These are phyloP conservation scores for Phallusia fumigata DNA, from an alignment of 23 tunicate species.

Conservation along the genomic window DNA sequence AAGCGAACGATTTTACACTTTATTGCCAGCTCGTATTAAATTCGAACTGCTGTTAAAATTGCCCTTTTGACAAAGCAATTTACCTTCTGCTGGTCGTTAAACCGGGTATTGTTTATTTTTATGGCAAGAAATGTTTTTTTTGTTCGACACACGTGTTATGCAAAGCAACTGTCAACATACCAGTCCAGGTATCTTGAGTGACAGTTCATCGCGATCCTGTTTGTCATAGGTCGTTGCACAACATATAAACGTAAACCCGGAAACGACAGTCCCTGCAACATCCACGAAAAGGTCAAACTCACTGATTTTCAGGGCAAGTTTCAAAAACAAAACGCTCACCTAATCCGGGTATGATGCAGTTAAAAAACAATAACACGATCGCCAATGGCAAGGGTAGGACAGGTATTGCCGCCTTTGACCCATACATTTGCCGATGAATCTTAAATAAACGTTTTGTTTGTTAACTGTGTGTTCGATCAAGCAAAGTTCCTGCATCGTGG, in stretches of 20 bases:
- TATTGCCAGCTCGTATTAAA: not conserved
- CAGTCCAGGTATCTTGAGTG: conserved; percentile 56
- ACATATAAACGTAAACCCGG: conserved; percentile 73
- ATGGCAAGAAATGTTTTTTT: too few relatives aligned
- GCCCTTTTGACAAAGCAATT: too few relatives aligned
- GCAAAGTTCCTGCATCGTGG: too few relatives aligned
- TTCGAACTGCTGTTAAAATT: not conserved
- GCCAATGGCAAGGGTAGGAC: conserved; percentile 72
- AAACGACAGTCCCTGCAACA: conserved; percentile 67
- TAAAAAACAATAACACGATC: conserved; percentile 33
- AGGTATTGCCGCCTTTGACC: conserved; percentile 70
- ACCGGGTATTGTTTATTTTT: too few relatives aligned
- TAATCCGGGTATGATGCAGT: conserved; percentile 74
- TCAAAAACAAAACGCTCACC: too few relatives aligned
- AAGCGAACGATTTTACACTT: not conserved
- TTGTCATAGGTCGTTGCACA: conserved; percentile 77
- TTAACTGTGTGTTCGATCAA: not conserved
- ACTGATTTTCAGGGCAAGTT: too few relatives aligned
- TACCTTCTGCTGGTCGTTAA: too few relatives aligned
- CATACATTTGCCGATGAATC: conserved; percentile 46
- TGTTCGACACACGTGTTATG: too few relatives aligned
- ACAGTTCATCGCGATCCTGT: conserved; percentile 32
- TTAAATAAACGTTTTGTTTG: not conserved
- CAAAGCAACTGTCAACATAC: conserved; percentile 24
- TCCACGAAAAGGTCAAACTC: too few relatives aligned